Base-by-base conservation (phyloP, 1,140 invertebrate species). In the Hypothenemus hampei region DNA sequence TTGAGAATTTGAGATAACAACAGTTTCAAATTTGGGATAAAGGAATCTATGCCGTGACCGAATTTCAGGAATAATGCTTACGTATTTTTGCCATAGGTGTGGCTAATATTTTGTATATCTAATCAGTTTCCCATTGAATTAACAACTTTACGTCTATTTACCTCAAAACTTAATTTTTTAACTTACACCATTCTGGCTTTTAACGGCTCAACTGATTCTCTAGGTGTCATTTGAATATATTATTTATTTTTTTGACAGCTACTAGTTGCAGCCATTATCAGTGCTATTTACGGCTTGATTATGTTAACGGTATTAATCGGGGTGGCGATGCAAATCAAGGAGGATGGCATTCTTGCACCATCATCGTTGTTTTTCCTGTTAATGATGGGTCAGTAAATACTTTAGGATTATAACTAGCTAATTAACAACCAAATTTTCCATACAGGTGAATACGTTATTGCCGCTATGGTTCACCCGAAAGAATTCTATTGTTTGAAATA, bases 231-330 rank as follows among this genome's bases (percentile, higher is more conserved):
- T 22, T 41, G 7, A 41, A 16, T 20, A 4, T 37, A 21, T 33
- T 33, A 33, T 29, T 54, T 21, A 16, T 53, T 53, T 16, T 46
- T 23, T 62, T 60, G n/a, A n/a, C n/a, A 92, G 81, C 50, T 96
- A 29, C 70, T 87, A 4, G 73, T 85, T 20, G 91, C 89, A 0
- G 84, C 83, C 36, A 72, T 90, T 13, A 78, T 93, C 24, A 89
- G 86, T 47, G 76, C 82, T 0, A 57, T 85, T 1, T 97, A 97
- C 69, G 87, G 87, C 0, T 76, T 97, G 57, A 76, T 96, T 1
- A 97, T 97, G 94, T 85, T 95, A 73, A 82, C 93, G 21, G 94
- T 97, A 0, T 75, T 96, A 4, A 86, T 97, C 13, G 92, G 91
- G 45, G 88, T 91, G 45, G 77, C 82, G 23, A 71, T 93, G 2